Evolutionary conservation across 1,140 invertebrate genomes (phyloP), one percentile per base, ranked within the genome.

Genomic region (Drosophila watanabei): DNA sequence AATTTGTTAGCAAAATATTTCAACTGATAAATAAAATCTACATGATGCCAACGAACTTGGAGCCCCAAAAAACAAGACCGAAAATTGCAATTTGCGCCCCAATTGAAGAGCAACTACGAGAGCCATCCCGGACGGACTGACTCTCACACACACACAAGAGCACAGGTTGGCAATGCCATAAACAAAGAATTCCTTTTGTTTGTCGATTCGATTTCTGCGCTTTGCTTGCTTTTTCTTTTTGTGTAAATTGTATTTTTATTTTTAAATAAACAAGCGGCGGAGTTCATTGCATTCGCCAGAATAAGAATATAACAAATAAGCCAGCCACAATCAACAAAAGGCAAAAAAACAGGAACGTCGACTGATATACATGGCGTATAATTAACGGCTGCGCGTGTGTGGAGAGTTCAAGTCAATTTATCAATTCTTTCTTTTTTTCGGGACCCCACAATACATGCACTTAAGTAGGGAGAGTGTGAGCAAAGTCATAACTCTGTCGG

Each of bases 1-100:
- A 92, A 85, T 92, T 92, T 92, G 79, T 92, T 92, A 88, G 90
- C 82, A 92, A 92, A 89, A 82, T 80, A 89, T 79, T 89, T 88
- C 64, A 80, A 92, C 84, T 89, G 86, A 89, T 91, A 89, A 90
- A 91, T 86, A 90, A 86, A 86, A 91, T 91, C 71, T 88, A 83
- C 63, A 91, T 82, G 59, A 63, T 49, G 86, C 71, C 86, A 91
- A 82, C 79, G 85, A 89, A 89, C 85, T 70, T 68, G 30, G 57
- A 79, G 61, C 46, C 43, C 49, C 51, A 52, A 56, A 79, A 73
- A 77, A 64, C 51, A 70, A 60, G 16, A 24, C 49, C 35, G 69
- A 64, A 78, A 73, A 61, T 68, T 76, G 66, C 76, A 86, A 88
- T 80, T 89, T 80, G 68, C 84, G 58, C 77, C 68, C 64, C 80